Base-by-base conservation (phyloP, 2,888 invertebrate genomes). In the Aphodius granarius region DNA sequence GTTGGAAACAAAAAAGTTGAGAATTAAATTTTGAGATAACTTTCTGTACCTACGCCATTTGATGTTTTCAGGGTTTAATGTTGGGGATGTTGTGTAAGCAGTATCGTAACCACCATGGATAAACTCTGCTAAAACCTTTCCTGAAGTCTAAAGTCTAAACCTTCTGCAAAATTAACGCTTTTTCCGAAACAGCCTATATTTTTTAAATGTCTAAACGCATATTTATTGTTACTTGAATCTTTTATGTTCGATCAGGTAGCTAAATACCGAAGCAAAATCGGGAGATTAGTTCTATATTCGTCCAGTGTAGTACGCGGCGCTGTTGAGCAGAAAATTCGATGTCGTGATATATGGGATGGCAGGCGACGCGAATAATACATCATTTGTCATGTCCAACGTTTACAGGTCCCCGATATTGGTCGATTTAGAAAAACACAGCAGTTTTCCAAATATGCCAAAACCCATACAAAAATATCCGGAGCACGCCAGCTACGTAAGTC, bases 301-400 rank as follows among this genome's bases (percentile, higher is more conserved):
- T 66, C 66, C 20, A 17, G 15, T 16, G 66, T 21, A 16, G 43
- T 43, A 43, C 43, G 43, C 9, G 4, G 43, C 43, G 68, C 68
- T 75, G 72, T 75, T 68, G 75, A 73, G 75, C 72, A 75, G 72
- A 72, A 72, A 75, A 75, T 75, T 72, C 72, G 72, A 68, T 68
- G 72, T 63, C 72, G 72, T 75, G 75, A 75, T 75, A 73, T 72
- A 75, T 75, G 75, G 43, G 72, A 72, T 63, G 63, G 66, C 72
- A 66, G 75, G 66, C 72, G 21, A 68, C 68, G 72, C 68, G 72
- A 73, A 73, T 75, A 75, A 75, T 75, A 68, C 72, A 73, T 75
- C 75, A 75, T 75, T 75, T 72, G 75, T 75, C 72, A 73, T 63
- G 75, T 75, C 75, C 72, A 72, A 75, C 66, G 72, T 75, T 75